phyloP scores from a whole-genome alignment of 2,888 invertebrate genomes.

The Hydraecia micacea region DNA sequence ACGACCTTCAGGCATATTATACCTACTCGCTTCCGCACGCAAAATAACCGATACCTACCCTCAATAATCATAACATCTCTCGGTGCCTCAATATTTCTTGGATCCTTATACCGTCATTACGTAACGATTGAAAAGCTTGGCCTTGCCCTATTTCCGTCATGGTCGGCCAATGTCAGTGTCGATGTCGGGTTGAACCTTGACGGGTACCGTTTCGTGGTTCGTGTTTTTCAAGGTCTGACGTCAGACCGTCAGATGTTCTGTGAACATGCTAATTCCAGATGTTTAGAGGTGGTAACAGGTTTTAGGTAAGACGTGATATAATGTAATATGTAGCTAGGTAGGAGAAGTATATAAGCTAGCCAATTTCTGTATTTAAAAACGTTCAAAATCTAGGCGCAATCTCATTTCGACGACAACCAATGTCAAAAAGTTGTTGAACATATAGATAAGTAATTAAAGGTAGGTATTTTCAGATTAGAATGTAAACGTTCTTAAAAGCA shows the following conservation, averaged over 20 bases:
- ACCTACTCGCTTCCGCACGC: conserved; percentile 11
- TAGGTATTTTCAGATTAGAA: background rate
- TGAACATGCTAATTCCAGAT: conserved; percentile 59
- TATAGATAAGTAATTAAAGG: background rate
- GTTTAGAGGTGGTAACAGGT: conserved; percentile 39
- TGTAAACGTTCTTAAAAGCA: background rate
- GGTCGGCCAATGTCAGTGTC: conserved; percentile 81
- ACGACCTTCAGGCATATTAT: conserved; percentile 29
- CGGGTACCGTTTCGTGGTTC: conserved; percentile 62
- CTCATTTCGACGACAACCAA: background rate
- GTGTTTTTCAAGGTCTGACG: conserved; percentile 59
- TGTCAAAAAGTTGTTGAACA: background rate
- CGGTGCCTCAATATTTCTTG: conserved; percentile 28
- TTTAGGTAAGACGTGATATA: conserved; percentile 27
- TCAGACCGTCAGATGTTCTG: conserved; percentile 57
- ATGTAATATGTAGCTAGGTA: background rate
- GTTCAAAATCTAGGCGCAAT: background rate
- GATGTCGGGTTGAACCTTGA: conserved; percentile 61
- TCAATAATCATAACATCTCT: conserved; percentile 44
- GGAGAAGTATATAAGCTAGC: background rate
- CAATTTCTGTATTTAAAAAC: background rate
- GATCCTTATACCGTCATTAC: conserved; percentile 54
- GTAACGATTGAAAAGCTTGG: conserved; percentile 67
- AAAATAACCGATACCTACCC: conserved; percentile 26
- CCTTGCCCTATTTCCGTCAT: conserved; percentile 78